These are phyloP conservation scores for Ips typographus DNA, from an alignment of 1,140 invertebrate genomes.

Conservation along the genomic window DNA sequence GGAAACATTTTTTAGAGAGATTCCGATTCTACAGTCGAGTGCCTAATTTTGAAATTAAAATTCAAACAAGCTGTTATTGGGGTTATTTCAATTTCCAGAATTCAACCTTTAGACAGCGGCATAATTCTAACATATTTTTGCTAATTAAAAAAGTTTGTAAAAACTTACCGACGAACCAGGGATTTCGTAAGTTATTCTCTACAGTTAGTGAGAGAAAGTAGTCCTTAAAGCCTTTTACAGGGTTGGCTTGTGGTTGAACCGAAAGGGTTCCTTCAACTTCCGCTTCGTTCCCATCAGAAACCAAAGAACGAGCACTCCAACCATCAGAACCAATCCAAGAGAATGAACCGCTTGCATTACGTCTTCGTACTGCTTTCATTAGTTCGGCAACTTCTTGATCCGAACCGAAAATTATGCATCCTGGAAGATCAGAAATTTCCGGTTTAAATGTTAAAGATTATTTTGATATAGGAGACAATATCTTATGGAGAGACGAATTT, in stretches of 20 bases:
- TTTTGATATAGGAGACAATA: not conserved
- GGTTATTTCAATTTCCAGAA: not conserved
- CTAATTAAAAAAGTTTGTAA: not conserved
- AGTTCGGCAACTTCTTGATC: constrained; percentile 94
- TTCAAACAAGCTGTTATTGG: not conserved
- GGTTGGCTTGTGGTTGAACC: constrained; percentile 87
- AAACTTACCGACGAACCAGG: constrained; percentile 84
- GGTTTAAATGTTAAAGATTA: not conserved
- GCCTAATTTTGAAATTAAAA: not conserved
- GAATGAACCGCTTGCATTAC: constrained; percentile 86
- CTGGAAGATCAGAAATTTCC: constrained; percentile 56
- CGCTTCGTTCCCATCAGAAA: constrained; percentile 84
- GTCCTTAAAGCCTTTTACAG: constrained; percentile 82
- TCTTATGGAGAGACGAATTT: not conserved
- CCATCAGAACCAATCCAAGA: constrained; percentile 96
- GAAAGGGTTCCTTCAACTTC: constrained; percentile 90
- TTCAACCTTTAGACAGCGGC: no score
- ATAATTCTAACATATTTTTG: not conserved
- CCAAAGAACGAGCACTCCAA: constrained; percentile 84
- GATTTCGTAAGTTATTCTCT: constrained; percentile 84
- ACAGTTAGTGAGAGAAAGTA: constrained; percentile 86
- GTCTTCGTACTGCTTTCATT: constrained; percentile 85
- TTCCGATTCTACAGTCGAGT: not conserved
- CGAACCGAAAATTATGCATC: constrained; percentile 93
- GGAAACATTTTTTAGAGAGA: not conserved